A percentile compares a stretch with the other conserved stretches of the same genome.
Evolutionary conservation across 2,888 invertebrate species (phyloP).

Genomic region (Scaeva pyrastri): DNA sequence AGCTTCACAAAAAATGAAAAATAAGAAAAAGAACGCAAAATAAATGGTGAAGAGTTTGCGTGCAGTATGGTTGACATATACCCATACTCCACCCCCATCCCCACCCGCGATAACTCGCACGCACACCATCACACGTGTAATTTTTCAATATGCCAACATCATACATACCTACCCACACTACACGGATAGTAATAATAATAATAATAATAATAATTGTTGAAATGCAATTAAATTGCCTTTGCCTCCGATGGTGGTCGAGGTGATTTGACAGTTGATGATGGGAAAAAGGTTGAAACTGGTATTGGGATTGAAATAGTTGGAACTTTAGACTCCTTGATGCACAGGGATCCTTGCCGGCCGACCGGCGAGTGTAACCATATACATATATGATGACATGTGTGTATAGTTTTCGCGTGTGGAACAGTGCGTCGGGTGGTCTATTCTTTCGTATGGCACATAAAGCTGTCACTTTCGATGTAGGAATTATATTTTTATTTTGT

Average conservation of each 20-base stretch:
- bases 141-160: constrained; percentile 61
- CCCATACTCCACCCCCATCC: neutral
- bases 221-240: constrained; percentile 74
- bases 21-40: constrained; percentile 5
- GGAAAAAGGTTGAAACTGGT: constrained; percentile 62
- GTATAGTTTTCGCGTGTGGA: constrained; percentile 4
- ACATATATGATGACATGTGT: too few relatives aligned
- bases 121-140: constrained; percentile 45
- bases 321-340: neutral
- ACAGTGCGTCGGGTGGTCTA: constrained; percentile 66
- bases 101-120: constrained; percentile 11
- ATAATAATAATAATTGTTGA: constrained; percentile 53
- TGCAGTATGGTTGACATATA: constrained; percentile 68
- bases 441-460: constrained; percentile 55
- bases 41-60: constrained; percentile 70
- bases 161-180: neutral
- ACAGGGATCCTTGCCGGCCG: neutral
- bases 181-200: too few relatives aligned
- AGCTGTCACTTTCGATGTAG: constrained; percentile 73
- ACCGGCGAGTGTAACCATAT: too few relatives aligned
- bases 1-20: constrained; percentile 18
- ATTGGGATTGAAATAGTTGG: constrained; percentile 19
- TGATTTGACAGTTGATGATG: constrained; percentile 73
- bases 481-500: constrained; percentile 50
- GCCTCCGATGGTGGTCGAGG: constrained; percentile 65